A percentile compares a stretch with the other conserved stretches of the same genome.
phyloP scores from a whole-genome alignment of 2,113 vertebrate species.

The Mesitornis unicolor region DNA sequence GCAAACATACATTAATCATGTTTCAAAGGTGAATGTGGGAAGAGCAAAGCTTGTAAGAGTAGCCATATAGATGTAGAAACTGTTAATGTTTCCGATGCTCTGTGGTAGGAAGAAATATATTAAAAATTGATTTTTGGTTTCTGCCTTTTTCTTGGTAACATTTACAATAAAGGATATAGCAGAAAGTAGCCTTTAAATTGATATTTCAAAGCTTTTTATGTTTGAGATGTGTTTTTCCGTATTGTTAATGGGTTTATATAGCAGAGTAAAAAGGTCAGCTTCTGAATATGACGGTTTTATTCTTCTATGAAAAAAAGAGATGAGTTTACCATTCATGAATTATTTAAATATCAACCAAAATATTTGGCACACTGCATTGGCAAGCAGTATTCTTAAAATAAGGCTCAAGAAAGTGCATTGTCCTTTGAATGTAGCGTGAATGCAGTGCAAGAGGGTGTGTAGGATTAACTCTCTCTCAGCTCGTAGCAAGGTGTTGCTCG shows the following conservation, averaged over 20 bases:
- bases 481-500: neutral
- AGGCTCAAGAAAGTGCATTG: neutral
- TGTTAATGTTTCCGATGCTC: constrained; percentile 74
- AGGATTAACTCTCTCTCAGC: neutral
- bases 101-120: constrained; percentile 81
- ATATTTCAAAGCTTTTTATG: constrained; percentile 76
- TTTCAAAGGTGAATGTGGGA: constrained; percentile 26
- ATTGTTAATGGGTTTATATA: constrained; percentile 74
- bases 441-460: neutral
- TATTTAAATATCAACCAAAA: constrained; percentile 63
- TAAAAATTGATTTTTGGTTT: constrained; percentile 82
- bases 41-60: constrained; percentile 58
- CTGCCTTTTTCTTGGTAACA: constrained; percentile 77
- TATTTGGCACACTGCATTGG: constrained; percentile 25
- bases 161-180: constrained; percentile 75
- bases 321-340: constrained; percentile 57
- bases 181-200: constrained; percentile 74
- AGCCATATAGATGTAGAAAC: constrained; percentile 68
- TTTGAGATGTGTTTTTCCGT: constrained; percentile 68
- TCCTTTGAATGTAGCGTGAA: neutral
- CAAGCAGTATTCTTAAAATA: constrained; percentile 19
- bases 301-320: constrained; percentile 53
- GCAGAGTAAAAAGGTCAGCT: constrained; percentile 71
- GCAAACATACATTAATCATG: constrained; percentile 1
- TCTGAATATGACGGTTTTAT: constrained; percentile 71